Conservation (phyloP, 2,888 invertebrate genomes). For the Andrena bucephala region DNA sequence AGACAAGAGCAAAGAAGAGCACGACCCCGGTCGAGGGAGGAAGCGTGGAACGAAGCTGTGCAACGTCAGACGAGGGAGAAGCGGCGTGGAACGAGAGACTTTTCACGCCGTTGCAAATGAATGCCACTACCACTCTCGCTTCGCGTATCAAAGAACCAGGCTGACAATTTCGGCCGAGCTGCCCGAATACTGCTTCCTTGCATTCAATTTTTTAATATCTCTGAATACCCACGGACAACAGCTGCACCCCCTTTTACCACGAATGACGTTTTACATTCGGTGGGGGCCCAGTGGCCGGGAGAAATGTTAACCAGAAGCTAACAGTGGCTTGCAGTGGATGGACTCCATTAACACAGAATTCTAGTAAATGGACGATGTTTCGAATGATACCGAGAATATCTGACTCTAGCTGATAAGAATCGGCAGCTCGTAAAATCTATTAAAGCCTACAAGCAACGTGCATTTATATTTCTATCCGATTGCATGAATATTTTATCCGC, state of each 20-base stretch:
- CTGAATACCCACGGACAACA: too few species aligned
- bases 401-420: too few species aligned
- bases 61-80: conserved; percentile 33
- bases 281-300: neutral
- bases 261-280: too few species aligned
- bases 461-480: neutral
- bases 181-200: neutral
- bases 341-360: neutral
- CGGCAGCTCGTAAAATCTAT: too few species aligned
- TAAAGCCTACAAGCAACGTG: too few species aligned
- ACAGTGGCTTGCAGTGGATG: neutral
- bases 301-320: neutral
- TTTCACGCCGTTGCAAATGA: conserved; percentile 57
- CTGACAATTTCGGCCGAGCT: conserved; percentile 36
- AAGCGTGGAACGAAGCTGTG: conserved; percentile 49
- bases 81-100: conserved; percentile 56
- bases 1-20: conserved; percentile 67
- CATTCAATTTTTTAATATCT: conserved; percentile 13
- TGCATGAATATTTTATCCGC: neutral
- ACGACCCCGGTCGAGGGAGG: conserved; percentile 43
- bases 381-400: too few species aligned
- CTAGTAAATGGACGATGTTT: neutral
- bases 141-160: conserved; percentile 51
- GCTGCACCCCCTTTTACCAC: too few species aligned
- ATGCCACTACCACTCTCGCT: conserved; percentile 34